A percentile compares a stretch with the other conserved stretches of the same genome.
Conservation (phyloP, 2,888 invertebrate genomes). For the Hemithea aestivaria region DNA sequence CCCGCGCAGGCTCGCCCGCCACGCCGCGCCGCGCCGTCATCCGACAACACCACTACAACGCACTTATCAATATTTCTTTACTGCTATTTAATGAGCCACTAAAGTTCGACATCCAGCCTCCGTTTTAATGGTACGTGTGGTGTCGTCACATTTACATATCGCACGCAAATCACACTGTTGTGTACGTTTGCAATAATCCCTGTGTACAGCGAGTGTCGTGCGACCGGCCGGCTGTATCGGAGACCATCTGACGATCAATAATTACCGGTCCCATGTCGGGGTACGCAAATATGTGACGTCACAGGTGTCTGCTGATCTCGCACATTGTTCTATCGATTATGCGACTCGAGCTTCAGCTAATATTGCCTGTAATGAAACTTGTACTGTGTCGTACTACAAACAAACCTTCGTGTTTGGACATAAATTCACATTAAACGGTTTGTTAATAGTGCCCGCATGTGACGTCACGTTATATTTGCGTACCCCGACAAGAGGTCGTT, state of each 20-base stretch:
- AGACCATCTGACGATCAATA: too few species aligned
- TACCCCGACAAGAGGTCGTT: too few species aligned
- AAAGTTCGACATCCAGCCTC: conserved; percentile 35
- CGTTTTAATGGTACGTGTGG: conserved; percentile 22
- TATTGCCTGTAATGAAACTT: too few species aligned
- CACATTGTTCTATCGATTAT: too few species aligned
- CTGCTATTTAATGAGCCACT: conserved; percentile 32
- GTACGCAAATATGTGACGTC: too few species aligned
- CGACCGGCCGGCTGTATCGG: too few species aligned
- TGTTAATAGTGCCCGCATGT: conserved; percentile 6
- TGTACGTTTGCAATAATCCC: too few species aligned
- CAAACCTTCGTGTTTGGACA: background rate
- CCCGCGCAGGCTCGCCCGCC: conserved; percentile 34
- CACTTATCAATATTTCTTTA: conserved; percentile 44
- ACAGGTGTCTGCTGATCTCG: too few species aligned
- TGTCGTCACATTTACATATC: conserved; percentile 15
- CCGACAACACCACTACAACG: conserved; percentile 15
- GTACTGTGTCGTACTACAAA: background rate
- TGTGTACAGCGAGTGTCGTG: too few species aligned
- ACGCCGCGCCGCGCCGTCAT: conserved; percentile 18
- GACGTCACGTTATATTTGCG: conserved; percentile 4
- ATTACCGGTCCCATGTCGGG: too few species aligned
- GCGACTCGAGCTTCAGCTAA: too few species aligned
- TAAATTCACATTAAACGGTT: conserved; percentile 7
- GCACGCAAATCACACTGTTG: too few species aligned